Base-by-base conservation (phyloP, 2,888 invertebrate species). In the Chymomyza fuscimana region DNA sequence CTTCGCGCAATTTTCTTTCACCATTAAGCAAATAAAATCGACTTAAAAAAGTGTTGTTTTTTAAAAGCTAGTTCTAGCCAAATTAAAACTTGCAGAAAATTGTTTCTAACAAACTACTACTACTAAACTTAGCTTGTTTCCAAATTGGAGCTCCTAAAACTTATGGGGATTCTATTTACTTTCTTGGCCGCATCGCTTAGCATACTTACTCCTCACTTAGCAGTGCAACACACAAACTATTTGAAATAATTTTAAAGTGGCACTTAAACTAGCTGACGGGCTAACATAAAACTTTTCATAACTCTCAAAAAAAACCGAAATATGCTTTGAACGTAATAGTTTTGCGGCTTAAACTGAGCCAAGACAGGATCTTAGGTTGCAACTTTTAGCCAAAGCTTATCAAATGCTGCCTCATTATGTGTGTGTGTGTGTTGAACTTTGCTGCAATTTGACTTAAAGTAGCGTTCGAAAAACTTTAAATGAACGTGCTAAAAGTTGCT, bases 371-470 rank as follows among this genome's bases (percentile, higher is more conserved):
- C 40, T 46, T 46, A 46, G 12, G 1, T 4, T 10, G 12, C 1
- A 46, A 46, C 51, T 54, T 62, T 25, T 65, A 71, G 63, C 66
- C 72, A 19, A 56, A 64, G 72, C 78, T 72, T 78, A 73, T 73
- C 66, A 63, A 40, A 54, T 59, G 22, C 63, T 5, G 19, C 36
- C 65, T 70, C 71, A 73, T 73, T 79, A 76, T 67, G 73, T 67
- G 54, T 67, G 73, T 67, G 54, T 67, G 73, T 67, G 54, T 74
- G 79, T 69, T 79, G 73, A 73, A 64, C 46, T 25, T 29, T 61
- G 72, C 70, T 72, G 73, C 72, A 76, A 70, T 77, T 77, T 56
- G 67, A 64, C 58, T 76, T 73, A 46, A 25, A 58, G 58, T 19
- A 54, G 22, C 54, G 2, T 19, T 1, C 15, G 58, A 25, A 58